Evolutionary conservation across 1,140 invertebrate genomes (phyloP), one percentile per base, ranked within the genome.

Genomic region (Drosophila parabipectinata): DNA sequence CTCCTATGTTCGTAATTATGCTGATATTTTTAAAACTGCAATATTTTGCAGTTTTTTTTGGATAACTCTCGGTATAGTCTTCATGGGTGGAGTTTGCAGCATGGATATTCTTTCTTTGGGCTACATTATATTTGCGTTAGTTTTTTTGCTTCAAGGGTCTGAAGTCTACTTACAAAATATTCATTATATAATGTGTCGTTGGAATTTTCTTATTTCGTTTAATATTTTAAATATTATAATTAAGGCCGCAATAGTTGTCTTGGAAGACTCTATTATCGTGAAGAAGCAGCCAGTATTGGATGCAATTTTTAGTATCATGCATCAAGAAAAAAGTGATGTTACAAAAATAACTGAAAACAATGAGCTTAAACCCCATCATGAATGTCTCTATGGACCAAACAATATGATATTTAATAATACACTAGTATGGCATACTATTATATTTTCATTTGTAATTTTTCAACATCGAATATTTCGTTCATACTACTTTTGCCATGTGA

Each of bases 91-190:
- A 26, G 97, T 97, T 0, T 97, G 97, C 75, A 93, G 97, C 41
- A 96, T 98, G 18, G 99, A 98, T 92, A 92, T 99, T 10, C 98
- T 99, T 92, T 98, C 98, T 3, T 93, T 99, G 83, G 98, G 98
- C 6, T 99, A 99, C 91, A 93, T 99, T 0, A 95, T 99, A 45
- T 97, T 97, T 10, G 97, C 98, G 0, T 99, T 99, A 90, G 94
- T 98, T 21, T 99, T 99, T 91, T 94, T 99, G 9, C 99, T 98
- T 97, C 97, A 97, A 92, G 98, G 98, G 32, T 98, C 98, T 51
- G 98, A 99, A 87, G 96, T 99, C 79, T 98, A 98, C 88, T 92
- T 98, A 5, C 94, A 97, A 83, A 97, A 97, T 0, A 95, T 96
- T 37, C 94, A 94, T 45, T 95, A 94, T 45, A 97, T 99, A 51